Evolutionary conservation across 2,797 vertebrate species (phyloP), one percentile per base, ranked within the genome.

Genomic region (Trematocara caparti): DNA sequence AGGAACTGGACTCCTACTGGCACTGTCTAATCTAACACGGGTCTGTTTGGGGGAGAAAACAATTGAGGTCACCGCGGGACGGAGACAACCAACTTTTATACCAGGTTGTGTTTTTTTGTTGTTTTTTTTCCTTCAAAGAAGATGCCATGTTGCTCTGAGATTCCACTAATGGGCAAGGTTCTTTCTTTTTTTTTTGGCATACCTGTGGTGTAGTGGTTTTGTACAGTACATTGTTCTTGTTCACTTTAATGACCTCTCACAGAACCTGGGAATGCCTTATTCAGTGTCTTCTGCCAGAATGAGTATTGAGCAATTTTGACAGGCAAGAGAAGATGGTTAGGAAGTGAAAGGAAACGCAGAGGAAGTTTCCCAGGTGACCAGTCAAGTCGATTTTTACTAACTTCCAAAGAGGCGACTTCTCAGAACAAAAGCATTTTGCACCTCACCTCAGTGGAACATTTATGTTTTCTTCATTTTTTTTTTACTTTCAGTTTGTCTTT

Each of bases 11-110:
- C 90, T 93, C 91, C 86, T 83, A 87, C 88, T 83, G 93, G 93
- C 96, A 95, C 95, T 96, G 95, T 95, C 89, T 91, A 90, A 92
- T 94, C 87, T 88, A 92, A 95, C 95, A 96, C 95, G 94, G 94
- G 94, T 94, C 91, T 92, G 90, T 89, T 92, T 81, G 89, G 78
- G 80, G 45, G 79, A 66, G 11, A 12, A 66, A 51, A 72, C 62
- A 83, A 80, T 84, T 77, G 84, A 85, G 84, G 92, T 96, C 94
- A 84, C 96, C 93, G 96, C 96, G 51, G 96, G 96, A 93, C 96
- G 94, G 96, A 89, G 95, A 94, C 94, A 90, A 90, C 83, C 90
- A 89, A 89, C 86, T 93, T 94, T 94, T 93, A 82, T 94, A 92
- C 90, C 80, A 87, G 90, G 89, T 92, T 69, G 55, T 84, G 81